Conservation (phyloP, 2,797 vertebrate genomes). For the Dendrocincla tyrannina region DNA sequence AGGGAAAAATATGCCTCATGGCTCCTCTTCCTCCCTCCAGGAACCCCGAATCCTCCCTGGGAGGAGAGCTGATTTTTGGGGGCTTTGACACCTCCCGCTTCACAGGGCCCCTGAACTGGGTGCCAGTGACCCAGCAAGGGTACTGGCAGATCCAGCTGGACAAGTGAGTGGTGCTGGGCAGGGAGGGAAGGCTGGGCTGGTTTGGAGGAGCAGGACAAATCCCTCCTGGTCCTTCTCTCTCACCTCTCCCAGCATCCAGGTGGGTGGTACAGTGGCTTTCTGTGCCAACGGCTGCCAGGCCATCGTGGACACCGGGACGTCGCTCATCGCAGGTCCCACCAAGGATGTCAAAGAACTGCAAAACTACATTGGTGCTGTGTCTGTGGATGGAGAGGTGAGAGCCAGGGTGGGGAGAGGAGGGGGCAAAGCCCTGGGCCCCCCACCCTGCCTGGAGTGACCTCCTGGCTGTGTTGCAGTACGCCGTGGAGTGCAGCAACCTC, state of each 20-base stretch:
- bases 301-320: constrained; percentile 81
- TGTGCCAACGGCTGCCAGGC: constrained; percentile 75
- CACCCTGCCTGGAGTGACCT: rapidly evolving
- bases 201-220: background rate
- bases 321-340: constrained; percentile 72
- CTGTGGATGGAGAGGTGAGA: constrained; percentile 63
- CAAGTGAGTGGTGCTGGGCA: constrained; percentile 61
- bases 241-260: constrained; percentile 66
- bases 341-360: constrained; percentile 67
- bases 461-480: background rate
- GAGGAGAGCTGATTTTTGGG: constrained; percentile 76
- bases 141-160: constrained; percentile 81
- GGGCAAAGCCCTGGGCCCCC: background rate
- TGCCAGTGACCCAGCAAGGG: constrained; percentile 76
- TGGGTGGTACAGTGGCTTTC: constrained; percentile 56
- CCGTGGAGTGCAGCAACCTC: constrained; percentile 69
- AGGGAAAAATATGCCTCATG: background rate
- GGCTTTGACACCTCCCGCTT: constrained; percentile 75
- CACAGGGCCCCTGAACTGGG: constrained; percentile 75
- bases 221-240: background rate
- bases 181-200: background rate
- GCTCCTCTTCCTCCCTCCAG: constrained; percentile 1
- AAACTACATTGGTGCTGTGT: constrained; percentile 56
- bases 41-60: constrained; percentile 8
- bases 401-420: background rate